A percentile compares a stretch with the other conserved stretches of the same genome.
Conservation (phyloP, 92 coral and sea anemone genomes). For the Meandrina meandrites region DNA sequence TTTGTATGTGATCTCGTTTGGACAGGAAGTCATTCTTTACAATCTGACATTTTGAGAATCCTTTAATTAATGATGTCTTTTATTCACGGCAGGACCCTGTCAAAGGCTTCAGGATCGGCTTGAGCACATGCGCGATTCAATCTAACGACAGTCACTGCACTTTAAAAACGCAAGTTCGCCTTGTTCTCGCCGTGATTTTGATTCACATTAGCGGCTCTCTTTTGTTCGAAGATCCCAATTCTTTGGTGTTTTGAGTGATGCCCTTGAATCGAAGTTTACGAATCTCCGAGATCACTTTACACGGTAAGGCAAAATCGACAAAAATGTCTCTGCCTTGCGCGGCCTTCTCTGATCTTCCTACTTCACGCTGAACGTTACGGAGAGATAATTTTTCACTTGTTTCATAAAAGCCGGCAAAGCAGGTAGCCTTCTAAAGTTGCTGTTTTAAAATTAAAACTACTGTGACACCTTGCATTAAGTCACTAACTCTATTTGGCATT, state of each 20-base stretch:
- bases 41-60: constrained; percentile 11
- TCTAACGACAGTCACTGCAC: background rate
- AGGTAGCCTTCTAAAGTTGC: background rate
- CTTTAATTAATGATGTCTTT: constrained; percentile 11
- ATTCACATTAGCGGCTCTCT: background rate
- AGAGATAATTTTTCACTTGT: background rate
- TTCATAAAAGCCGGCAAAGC: background rate
- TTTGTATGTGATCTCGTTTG: constrained; percentile 10
- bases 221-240: background rate
- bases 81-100: background rate
- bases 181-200: background rate
- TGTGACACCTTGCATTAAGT: background rate
- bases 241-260: background rate
- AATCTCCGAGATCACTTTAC: constrained; percentile 1
- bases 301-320: constrained; percentile 21
- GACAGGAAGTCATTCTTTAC: constrained; percentile 12
- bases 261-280: background rate
- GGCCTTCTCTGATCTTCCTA: constrained; percentile 19
- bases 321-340: constrained; percentile 18
- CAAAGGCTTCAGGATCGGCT: background rate
- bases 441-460: background rate
- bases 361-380: constrained; percentile 14
- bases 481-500: background rate
- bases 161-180: background rate
- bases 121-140: background rate